Evolutionary conservation across 2,113 vertebrate species (phyloP).

Genomic region (Gracilinanus agilis): DNA sequence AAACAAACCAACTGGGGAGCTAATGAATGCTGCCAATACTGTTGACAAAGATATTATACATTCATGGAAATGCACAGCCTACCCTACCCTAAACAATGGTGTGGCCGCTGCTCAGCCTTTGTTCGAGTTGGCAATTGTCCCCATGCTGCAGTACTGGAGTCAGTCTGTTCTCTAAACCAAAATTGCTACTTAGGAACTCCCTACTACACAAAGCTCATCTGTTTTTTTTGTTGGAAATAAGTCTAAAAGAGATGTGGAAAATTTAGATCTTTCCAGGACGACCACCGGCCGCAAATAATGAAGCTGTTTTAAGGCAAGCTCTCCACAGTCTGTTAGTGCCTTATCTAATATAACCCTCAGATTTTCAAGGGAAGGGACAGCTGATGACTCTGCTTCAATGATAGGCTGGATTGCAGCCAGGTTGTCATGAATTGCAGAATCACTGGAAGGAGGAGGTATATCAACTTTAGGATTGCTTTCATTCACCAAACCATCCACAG

Average conservation of each 20-base stretch:
- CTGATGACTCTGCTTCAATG: slow-evolving; percentile 86
- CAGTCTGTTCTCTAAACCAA: slow-evolving; percentile 81
- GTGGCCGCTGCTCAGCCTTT: slow-evolving; percentile 81
- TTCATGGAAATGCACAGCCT: slow-evolving; percentile 89
- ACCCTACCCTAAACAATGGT: slow-evolving; percentile 83
- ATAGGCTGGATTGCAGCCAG: slow-evolving; percentile 88
- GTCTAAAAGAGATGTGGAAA: slow-evolving; percentile 89
- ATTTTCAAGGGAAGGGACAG: slow-evolving; percentile 91
- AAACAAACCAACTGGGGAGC: slow-evolving; percentile 84
- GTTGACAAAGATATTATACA: slow-evolving; percentile 88
- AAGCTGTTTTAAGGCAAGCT: slow-evolving; percentile 98
- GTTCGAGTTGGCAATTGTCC: slow-evolving; percentile 85
- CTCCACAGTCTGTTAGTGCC: slow-evolving; percentile 95
- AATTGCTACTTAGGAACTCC: slow-evolving; percentile 88
- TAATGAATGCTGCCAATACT: slow-evolving; percentile 86
- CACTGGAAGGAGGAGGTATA: slow-evolving; percentile 84
- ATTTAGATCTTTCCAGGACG: slow-evolving; percentile 95
- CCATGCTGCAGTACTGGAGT: slow-evolving; percentile 83
- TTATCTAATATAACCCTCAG: slow-evolving; percentile 96
- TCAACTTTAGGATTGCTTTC: slow-evolving; percentile 86
- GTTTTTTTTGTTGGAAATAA: slow-evolving; percentile 93
- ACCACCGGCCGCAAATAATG: slow-evolving; percentile 98
- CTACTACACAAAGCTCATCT: slow-evolving; percentile 92
- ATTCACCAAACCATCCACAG: slow-evolving; percentile 82
- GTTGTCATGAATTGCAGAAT: slow-evolving; percentile 81